Evolutionary conservation across 2,797 vertebrate genomes (phyloP).

Genomic region (Vipera ursinii): DNA sequence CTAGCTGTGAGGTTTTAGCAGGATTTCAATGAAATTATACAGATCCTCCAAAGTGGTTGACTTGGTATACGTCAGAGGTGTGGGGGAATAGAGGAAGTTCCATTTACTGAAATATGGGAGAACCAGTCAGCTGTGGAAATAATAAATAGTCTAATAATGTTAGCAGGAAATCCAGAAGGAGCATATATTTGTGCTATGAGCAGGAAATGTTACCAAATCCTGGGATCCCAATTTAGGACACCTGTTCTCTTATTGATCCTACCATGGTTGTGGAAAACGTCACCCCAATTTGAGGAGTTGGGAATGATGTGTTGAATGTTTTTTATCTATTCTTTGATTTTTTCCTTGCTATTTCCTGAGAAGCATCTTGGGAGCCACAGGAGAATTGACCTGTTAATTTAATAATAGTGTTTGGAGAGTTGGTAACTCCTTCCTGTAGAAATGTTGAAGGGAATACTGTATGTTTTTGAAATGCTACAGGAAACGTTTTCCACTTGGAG

Average conservation of each 20-base stretch:
- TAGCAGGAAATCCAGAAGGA: background rate
- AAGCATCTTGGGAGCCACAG: too few species aligned
- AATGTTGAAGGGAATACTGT: too few species aligned
- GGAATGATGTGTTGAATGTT: background rate
- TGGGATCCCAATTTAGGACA: background rate
- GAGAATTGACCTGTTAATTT: too few species aligned
- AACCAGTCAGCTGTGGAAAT: background rate
- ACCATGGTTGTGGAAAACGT: background rate
- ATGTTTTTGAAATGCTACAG: too few species aligned
- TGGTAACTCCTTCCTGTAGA: too few species aligned
- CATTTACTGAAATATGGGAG: background rate
- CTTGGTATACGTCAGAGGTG: background rate
- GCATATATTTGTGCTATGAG: background rate
- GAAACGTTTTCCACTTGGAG: too few species aligned
- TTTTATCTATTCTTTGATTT: background rate
- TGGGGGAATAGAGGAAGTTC: background rate
- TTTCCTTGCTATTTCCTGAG: too few species aligned
- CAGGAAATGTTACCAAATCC: background rate
- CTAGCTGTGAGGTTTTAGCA: too few species aligned
- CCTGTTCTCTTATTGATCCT: background rate
- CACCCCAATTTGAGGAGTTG: background rate
- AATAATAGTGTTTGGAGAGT: too few species aligned
- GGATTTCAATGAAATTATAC: background rate
- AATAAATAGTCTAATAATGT: background rate
- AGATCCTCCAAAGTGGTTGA: background rate